These are phyloP conservation scores for Xiphias gladius DNA, from an alignment of 2,113 vertebrate species.

Conservation along the genomic window DNA sequence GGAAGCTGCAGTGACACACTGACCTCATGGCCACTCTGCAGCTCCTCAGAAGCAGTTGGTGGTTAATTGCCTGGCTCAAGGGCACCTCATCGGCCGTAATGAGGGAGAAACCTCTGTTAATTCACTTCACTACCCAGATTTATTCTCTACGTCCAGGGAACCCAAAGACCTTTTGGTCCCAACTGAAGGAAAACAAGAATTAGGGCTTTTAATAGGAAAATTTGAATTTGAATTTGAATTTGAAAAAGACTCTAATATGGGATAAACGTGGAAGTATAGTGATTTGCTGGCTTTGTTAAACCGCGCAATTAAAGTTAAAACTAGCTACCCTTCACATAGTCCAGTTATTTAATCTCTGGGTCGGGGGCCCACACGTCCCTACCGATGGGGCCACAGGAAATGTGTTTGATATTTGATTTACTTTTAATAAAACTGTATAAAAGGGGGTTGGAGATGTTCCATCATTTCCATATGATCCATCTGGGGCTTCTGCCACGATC, in stretches of 20 bases:
- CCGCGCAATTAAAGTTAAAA: neutral
- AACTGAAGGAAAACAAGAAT: neutral
- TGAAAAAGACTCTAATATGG: neutral
- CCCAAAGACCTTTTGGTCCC: neutral
- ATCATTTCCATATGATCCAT: neutral
- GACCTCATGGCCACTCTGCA: neutral
- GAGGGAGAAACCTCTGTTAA: slow-evolving; percentile 5
- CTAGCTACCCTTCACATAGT: neutral
- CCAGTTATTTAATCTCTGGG: neutral
- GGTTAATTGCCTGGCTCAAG: slow-evolving; percentile 45
- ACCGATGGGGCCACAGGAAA: neutral
- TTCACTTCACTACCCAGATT: neutral
- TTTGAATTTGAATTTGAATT: no score
- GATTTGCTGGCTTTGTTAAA: neutral
- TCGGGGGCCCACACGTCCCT: neutral
- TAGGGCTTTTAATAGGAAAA: neutral
- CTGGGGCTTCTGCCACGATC: neutral
- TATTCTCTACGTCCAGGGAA: neutral
- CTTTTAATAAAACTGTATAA: neutral
- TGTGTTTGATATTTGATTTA: neutral
- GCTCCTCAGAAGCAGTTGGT: slow-evolving; percentile 4
- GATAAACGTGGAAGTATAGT: neutral
- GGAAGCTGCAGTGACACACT: neutral
- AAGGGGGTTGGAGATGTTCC: neutral
- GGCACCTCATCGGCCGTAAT: slow-evolving; percentile 17